Percentiles rank a stretch among this genome's conserved stretches.
phyloP scores from a whole-genome alignment of 2,888 invertebrate species.

The Gerosis bhagava region DNA sequence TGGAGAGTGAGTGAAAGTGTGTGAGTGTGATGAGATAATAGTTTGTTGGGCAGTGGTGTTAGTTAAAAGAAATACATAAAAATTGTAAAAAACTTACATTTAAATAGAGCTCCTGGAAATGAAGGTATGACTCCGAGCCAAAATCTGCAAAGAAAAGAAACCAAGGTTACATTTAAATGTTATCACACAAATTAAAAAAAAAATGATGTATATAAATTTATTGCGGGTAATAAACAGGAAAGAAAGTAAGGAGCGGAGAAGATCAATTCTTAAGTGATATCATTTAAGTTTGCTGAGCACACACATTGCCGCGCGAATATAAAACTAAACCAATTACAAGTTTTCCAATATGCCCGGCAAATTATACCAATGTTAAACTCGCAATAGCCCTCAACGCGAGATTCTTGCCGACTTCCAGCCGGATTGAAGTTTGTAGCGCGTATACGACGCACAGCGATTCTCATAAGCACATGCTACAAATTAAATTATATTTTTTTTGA shows the following conservation, averaged over 20 bases:
- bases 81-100: slow-evolving; percentile 53
- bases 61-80: not conserved
- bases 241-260: slow-evolving; percentile 29
- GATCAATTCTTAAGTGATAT: slow-evolving; percentile 56
- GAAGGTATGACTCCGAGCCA: slow-evolving; percentile 76
- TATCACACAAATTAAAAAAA: too few species aligned
- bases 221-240: slow-evolving; percentile 19
- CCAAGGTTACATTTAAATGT: too few species aligned
- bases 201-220: slow-evolving; percentile 17
- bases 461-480: slow-evolving; percentile 12
- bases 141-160: slow-evolving; percentile 69
- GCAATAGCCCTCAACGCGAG: slow-evolving; percentile 57
- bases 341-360: slow-evolving; percentile 74
- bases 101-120: slow-evolving; percentile 64
- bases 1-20: too few species aligned
- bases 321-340: slow-evolving; percentile 79
- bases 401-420: slow-evolving; percentile 53
- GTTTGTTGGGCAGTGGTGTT: too few species aligned
- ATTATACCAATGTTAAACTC: slow-evolving; percentile 72
- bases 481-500: slow-evolving; percentile 2
- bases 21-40: too few species aligned
- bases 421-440: slow-evolving; percentile 54
- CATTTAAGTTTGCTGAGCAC: slow-evolving; percentile 59
- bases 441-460: slow-evolving; percentile 32
- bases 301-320: slow-evolving; percentile 63